phyloP scores from a whole-genome alignment of 2,797 vertebrate genomes.

The Gallinago nigripennis region DNA sequence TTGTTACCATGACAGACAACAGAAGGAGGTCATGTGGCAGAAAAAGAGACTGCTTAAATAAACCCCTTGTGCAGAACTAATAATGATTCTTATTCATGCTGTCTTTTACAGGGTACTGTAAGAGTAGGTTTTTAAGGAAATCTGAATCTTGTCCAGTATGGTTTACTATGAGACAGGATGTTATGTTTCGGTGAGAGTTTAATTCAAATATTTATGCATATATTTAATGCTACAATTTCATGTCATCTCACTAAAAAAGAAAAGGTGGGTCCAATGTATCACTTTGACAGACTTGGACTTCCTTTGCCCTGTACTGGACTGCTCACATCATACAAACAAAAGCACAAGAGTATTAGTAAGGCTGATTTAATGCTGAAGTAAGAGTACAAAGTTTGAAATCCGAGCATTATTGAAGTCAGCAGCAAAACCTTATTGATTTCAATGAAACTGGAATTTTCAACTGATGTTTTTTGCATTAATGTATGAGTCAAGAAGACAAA shows the following conservation, averaged over 20 bases:
- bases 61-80: not conserved
- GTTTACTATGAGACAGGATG: not conserved
- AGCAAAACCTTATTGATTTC: not conserved
- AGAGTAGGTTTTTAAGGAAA: not conserved
- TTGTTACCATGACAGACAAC: not conserved
- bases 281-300: not conserved
- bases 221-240: not conserved
- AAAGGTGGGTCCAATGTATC: not conserved
- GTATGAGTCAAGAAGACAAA: not conserved
- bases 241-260: not conserved
- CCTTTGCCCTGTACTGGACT: not conserved
- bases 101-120: not conserved
- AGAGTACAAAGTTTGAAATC: not conserved
- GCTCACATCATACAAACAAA: not conserved
- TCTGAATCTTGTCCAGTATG: not conserved
- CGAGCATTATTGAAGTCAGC: not conserved
- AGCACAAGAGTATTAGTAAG: not conserved
- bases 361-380: not conserved
- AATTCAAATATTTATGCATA: not conserved
- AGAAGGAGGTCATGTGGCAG: not conserved
- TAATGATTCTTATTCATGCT: not conserved
- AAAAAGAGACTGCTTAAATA: not conserved
- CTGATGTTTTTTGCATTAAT: not conserved
- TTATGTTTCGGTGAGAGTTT: not conserved
- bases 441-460: not conserved